Evolutionary conservation across 2,888 invertebrate species (phyloP), one percentile per base, ranked within the genome.

Genomic region (Aelia acuminata): DNA sequence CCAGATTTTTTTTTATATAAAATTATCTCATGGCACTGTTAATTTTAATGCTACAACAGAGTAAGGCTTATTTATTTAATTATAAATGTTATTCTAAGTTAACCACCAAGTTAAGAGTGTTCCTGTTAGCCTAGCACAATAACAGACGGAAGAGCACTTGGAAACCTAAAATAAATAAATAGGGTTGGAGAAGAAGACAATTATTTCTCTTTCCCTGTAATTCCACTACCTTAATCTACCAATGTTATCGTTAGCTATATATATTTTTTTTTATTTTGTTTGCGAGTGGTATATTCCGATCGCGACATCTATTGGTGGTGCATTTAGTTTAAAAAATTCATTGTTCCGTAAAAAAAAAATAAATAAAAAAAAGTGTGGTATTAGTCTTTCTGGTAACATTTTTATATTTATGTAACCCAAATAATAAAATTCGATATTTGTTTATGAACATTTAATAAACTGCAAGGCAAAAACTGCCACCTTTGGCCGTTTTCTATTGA

Each of bases 141-240:
- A 70, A 70, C 63, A 70, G 63, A 35, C 18, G 63, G 63, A 70
- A 70, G 63, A 20, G 63, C 63, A 20, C 63, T 70, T 20, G 31
- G 35, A 70, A 70, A 31, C 63, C 31, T 20, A 70, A 70, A 70
- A 70, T 70, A 70, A 70, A 70, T 70, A 70, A 70, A 70, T 70
- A 70, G 63, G 35, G 35, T 70, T 35, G 15, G 18, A 7, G 63
- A 70, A 70, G 63, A 70, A 70, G 63, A 70, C 31, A 70, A 70
- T 70, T 70, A 70, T 70, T 70, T 70, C 63, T 70, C 63, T 35
- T 57, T 70, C 63, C 31, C 63, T 35, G 18, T 3, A 70, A 70
- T 31, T 70, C 35, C 20, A 31, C 63, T 20, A 70, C 63, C 63
- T 70, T 70, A 5, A 35, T 20, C 35, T 20, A 70, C 31, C 2